Evolutionary conservation across 1,140 invertebrate genomes (phyloP).

Genomic region (Wasmannia auropunctata): DNA sequence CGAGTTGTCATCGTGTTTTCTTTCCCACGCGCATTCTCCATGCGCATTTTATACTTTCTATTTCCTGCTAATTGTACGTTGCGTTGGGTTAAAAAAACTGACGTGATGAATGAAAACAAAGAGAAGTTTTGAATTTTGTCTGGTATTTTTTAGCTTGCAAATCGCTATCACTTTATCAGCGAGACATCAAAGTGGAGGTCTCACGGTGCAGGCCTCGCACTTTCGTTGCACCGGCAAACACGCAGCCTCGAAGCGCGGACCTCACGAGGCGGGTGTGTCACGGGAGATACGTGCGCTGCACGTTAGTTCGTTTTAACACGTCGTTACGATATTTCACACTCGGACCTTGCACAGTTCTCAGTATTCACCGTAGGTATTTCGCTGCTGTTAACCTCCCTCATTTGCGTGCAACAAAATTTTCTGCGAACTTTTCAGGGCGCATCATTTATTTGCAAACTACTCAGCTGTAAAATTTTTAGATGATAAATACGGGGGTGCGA

Average conservation of each 20-base stretch:
- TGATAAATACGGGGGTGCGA: too few species aligned
- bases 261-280: conserved; percentile 15
- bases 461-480: background rate
- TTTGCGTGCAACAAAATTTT: conserved; percentile 2
- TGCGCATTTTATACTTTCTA: conserved; percentile 12
- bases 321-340: conserved; percentile 81
- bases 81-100: background rate
- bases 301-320: conserved; percentile 78
- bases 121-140: background rate
- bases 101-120: background rate
- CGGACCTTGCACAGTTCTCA: conserved; percentile 43
- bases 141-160: background rate
- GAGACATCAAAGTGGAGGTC: background rate
- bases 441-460: conserved; percentile 13
- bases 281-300: conserved; percentile 56
- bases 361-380: conserved; percentile 42
- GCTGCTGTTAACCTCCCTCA: conserved; percentile 33
- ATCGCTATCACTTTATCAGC: background rate
- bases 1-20: background rate
- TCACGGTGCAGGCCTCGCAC: background rate
- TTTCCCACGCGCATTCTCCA: background rate
- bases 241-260: background rate
- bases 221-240: conserved; percentile 3
- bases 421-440: background rate
- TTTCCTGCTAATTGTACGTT: background rate